Evolutionary conservation across 2,888 invertebrate species (phyloP).

Genomic region (Argyresthia goedartella): DNA sequence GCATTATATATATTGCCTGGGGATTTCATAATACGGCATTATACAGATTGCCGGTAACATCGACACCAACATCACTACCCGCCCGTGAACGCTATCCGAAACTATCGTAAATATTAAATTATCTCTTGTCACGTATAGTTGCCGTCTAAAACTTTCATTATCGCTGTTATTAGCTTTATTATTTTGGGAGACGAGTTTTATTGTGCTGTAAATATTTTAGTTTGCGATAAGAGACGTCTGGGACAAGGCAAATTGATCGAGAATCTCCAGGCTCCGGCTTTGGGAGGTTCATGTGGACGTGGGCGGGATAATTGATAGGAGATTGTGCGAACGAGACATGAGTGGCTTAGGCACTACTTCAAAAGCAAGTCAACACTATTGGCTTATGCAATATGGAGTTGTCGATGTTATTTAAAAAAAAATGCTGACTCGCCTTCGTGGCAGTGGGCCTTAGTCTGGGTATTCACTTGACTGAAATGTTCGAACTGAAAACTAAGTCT

Average conservation of each 20-base stretch:
- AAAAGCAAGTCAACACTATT: no score
- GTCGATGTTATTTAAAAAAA: no score
- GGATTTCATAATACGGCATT: no score
- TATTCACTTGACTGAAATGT: no score
- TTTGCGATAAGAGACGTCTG: conserved; percentile 46
- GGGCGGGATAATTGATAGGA: conserved; percentile 58
- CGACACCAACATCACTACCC: no score
- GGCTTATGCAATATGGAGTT: no score
- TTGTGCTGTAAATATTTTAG: conserved; percentile 67
- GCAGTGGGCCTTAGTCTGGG: no score
- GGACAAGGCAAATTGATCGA: conserved; percentile 67
- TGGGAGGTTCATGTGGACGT: conserved; percentile 49
- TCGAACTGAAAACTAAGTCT: no score
- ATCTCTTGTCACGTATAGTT: conserved; percentile 7
- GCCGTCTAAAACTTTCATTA: conserved; percentile 35
- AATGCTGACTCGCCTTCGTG: no score
- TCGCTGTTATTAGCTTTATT: conserved; percentile 54
- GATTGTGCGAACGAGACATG: conserved; percentile 44
- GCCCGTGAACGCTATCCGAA: neutral
- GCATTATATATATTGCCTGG: no score
- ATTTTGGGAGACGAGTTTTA: conserved; percentile 55
- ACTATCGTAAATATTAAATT: conserved; percentile 10
- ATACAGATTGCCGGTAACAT: no score
- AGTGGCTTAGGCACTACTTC: neutral
- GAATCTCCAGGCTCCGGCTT: conserved; percentile 25